Base-by-base conservation (phyloP, 2,797 vertebrate species). In the Spea hammondii region DNA sequence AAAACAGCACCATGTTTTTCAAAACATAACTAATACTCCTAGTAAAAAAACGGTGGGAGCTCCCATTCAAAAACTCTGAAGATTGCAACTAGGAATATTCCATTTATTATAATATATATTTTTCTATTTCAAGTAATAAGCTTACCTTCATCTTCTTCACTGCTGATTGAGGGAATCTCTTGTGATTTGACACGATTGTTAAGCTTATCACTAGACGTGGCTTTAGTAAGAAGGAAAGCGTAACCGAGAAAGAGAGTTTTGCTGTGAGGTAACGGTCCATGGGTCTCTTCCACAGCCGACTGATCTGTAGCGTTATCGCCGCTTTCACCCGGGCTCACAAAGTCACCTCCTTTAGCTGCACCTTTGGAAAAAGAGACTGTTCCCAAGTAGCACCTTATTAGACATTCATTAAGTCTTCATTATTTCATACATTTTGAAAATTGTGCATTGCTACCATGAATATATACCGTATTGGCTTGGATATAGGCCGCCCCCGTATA, bases 201-300 rank as follows among this genome's bases (percentile, higher is more conserved):
- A 74, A 92, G 82, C 60, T 95, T 92, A 85, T 98, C 97, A 47
- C 53, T 87, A 68, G 96, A 92, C 0, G 94, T 96, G 13, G 98
- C 96, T 17, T 93, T 91, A 0, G 97, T 98, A 83, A 99, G 92
- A 84, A 99, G 95, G 89, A 99, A 98, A 57, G 95, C 96, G 32
- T 98, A 99, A 74, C 97, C 97, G 90, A 97, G 89, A 83, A 99
- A 99, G 54, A 99, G 94, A 1, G 96, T 93, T 11, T 93, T 83
- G 84, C 94, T 97, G 68, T 92, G 91, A 6, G 97, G 97, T 80
- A 96, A 85, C 4, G 97, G 97, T 0, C 97, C 96, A 11, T 93
- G 94, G 4, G 89, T 92, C 1, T 92, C 91, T 3, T 90, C 86
- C 65, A 90, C 70, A 7, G 91, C 86, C 5, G 84, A 60, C 0